Evolutionary conservation across 2,113 vertebrate species (phyloP).

Genomic region (Dicaeum eximium): DNA sequence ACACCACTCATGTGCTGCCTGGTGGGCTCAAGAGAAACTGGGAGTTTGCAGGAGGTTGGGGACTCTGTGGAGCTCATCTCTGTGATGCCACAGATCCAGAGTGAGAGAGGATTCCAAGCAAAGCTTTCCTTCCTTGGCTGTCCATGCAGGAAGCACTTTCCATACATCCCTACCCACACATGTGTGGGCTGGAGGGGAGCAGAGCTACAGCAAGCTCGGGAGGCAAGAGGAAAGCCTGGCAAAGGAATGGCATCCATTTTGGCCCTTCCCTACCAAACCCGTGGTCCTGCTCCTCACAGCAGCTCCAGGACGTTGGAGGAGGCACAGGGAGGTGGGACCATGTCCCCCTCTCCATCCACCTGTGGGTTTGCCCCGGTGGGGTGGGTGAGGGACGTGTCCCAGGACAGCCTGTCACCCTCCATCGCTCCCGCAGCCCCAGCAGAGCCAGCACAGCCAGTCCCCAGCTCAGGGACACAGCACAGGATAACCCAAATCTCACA

Average conservation of each 20-base stretch:
- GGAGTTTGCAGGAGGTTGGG: neutral
- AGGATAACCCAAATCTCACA: neutral
- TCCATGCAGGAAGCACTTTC: fast-evolving
- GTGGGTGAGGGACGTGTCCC: fast-evolving
- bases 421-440: fast-evolving
- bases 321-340: fast-evolving
- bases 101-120: fast-evolving
- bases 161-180: fast-evolving
- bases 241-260: fast-evolving
- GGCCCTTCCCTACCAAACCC: neutral
- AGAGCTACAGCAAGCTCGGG: neutral
- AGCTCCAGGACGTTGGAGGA: fast-evolving
- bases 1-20: neutral
- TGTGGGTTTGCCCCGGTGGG: fast-evolving
- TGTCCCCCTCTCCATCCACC: neutral
- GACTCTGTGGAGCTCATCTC: fast-evolving
- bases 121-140: fast-evolving
- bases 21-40: fast-evolving
- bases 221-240: neutral
- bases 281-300: neutral
- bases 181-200: fast-evolving
- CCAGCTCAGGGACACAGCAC: neutral
- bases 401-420: neutral
- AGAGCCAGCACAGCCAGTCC: fast-evolving
- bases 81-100: fast-evolving